phyloP scores from a whole-genome alignment of 2,113 vertebrate genomes.

The Lucifuga dentata region DNA sequence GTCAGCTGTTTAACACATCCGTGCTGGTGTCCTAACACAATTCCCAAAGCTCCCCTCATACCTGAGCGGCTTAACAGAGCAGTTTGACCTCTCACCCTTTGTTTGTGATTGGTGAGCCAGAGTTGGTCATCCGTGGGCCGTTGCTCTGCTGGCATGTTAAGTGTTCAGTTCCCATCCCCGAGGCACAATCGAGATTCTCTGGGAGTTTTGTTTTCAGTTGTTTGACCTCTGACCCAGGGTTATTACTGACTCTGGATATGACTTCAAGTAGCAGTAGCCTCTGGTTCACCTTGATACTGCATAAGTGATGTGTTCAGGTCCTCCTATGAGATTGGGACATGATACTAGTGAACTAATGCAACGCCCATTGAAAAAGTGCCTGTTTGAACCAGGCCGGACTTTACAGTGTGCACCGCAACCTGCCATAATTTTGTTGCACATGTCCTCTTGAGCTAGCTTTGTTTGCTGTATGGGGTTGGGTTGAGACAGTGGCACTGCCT shows the following conservation, averaged over 20 bases:
- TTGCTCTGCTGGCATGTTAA: slow-evolving; percentile 73
- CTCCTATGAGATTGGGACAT: not conserved
- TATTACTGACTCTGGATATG: slow-evolving; percentile 28
- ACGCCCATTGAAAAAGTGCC: no score
- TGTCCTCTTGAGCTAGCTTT: no score
- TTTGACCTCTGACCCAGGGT: slow-evolving; percentile 61
- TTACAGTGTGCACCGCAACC: no score
- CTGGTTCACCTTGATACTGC: slow-evolving; percentile 34
- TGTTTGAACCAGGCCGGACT: no score
- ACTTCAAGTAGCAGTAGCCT: slow-evolving; percentile 17
- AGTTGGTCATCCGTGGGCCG: slow-evolving; percentile 63
- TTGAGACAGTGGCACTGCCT: no score
- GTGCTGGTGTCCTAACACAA: not conserved
- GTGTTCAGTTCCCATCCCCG: slow-evolving; percentile 67
- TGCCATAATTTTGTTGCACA: no score
- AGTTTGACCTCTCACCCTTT: slow-evolving; percentile 67
- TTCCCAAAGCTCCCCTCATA: slow-evolving; percentile 48
- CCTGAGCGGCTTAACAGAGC: slow-evolving; percentile 55
- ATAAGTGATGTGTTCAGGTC: slow-evolving; percentile 23
- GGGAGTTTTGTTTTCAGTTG: slow-evolving; percentile 67
- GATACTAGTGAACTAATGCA: no score
- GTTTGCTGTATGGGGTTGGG: no score
- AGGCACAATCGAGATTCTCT: slow-evolving; percentile 60
- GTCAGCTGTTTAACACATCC: slow-evolving; percentile 51
- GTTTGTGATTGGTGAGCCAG: slow-evolving; percentile 67